These are phyloP conservation scores for Calliphora vicina DNA, from an alignment of 1,140 invertebrate species.

Conservation along the genomic window DNA sequence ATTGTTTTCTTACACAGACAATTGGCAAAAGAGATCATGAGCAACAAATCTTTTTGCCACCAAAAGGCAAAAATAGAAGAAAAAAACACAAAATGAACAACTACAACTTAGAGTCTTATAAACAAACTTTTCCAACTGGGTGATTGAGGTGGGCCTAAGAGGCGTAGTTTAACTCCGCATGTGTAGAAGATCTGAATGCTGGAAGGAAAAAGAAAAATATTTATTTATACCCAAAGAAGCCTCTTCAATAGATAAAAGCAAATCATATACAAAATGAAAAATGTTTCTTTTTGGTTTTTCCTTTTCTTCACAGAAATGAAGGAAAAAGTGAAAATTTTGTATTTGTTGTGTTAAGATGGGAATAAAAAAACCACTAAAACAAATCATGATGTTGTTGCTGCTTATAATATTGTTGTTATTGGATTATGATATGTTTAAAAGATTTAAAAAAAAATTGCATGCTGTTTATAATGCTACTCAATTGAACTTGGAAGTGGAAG, in stretches of 20 bases:
- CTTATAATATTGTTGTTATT: background rate
- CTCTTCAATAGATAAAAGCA: background rate
- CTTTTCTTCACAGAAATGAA: background rate
- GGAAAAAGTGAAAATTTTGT: background rate
- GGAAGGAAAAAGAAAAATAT: background rate
- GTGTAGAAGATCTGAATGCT: slow-evolving; percentile 24
- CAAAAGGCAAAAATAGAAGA: slow-evolving; percentile 11
- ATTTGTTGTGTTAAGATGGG: too few relatives aligned
- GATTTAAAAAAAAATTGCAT: background rate
- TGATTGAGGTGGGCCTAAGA: slow-evolving; percentile 19
- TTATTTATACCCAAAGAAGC: background rate
- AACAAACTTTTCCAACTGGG: background rate
- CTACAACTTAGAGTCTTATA: background rate
- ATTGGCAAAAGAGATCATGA: slow-evolving; percentile 22
- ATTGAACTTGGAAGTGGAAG: slow-evolving; percentile 4
- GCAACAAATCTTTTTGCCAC: slow-evolving; percentile 31
- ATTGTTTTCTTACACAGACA: background rate
- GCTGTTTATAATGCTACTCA: background rate
- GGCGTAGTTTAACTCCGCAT: slow-evolving; percentile 33
- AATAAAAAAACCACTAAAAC: too few relatives aligned
- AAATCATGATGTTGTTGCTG: too few relatives aligned
- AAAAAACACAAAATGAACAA: background rate
- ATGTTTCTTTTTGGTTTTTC: too few relatives aligned
- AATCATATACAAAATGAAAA: background rate
- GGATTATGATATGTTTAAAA: background rate